phyloP scores from a whole-genome alignment of 37 sponge, comb jelly and placozoan species.

The Petrosia ficiformis region DNA sequence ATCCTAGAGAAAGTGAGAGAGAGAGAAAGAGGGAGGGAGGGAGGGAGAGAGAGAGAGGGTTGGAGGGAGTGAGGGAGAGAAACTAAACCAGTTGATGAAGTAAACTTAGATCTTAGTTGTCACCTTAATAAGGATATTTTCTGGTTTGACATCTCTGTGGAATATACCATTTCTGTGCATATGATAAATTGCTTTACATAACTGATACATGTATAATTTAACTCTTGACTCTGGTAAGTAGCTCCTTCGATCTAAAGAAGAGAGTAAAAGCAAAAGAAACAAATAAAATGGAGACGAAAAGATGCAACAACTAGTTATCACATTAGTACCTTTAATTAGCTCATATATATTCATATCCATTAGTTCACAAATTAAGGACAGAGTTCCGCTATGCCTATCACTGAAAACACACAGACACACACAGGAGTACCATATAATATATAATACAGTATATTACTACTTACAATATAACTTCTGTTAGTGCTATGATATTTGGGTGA shows the following conservation, averaged over 20 bases:
- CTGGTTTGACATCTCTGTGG: slow-evolving; percentile 99
- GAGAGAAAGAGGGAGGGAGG: not conserved
- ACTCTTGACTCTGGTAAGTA: slow-evolving; percentile 85
- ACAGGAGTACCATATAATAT: not conserved
- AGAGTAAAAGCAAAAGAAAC: not conserved
- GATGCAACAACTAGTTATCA: not conserved
- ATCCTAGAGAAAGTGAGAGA: slow-evolving; percentile 8
- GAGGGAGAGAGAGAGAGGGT: slow-evolving; percentile 1
- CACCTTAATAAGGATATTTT: slow-evolving; percentile 92
- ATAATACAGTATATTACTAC: slow-evolving; percentile 11
- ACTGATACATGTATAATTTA: slow-evolving; percentile 90
- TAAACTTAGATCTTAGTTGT: not conserved
- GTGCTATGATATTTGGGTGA: slow-evolving; percentile 92
- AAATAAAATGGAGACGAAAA: no score
- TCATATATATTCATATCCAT: slow-evolving; percentile 98
- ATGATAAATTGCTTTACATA: slow-evolving; percentile 92
- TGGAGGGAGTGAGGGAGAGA: not conserved
- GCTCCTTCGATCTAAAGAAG: slow-evolving; percentile 60
- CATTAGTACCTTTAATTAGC: slow-evolving; percentile 85
- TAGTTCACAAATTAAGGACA: slow-evolving; percentile 92
- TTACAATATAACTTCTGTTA: slow-evolving; percentile 95
- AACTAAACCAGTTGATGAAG: no score
- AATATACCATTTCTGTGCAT: slow-evolving; percentile 99
- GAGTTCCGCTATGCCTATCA: slow-evolving; percentile 69
- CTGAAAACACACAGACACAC: slow-evolving; percentile 38